Conservation (phyloP, 2,113 vertebrate species). For the Rhinoderma darwinii region DNA sequence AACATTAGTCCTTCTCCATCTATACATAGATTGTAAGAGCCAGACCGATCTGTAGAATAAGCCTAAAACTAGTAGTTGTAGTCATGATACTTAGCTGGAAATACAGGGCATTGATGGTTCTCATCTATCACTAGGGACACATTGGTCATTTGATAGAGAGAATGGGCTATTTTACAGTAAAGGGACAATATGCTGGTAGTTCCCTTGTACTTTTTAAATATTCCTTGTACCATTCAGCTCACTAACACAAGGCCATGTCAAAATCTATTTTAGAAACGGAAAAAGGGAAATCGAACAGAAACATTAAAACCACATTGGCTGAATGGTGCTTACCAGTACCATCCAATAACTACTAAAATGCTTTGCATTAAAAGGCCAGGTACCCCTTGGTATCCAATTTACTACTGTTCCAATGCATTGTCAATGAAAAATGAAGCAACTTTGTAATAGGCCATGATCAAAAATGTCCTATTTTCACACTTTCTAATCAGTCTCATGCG, state of each 20-base stretch:
- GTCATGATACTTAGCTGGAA: conserved; percentile 6
- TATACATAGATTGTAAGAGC: too few species aligned
- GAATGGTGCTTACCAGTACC: not conserved
- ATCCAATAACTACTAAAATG: too few species aligned
- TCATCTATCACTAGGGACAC: not conserved
- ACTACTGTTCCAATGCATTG: too few species aligned
- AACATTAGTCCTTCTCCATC: not conserved
- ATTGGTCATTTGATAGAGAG: not conserved
- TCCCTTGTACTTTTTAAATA: conserved; percentile 11
- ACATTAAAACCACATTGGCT: not conserved
- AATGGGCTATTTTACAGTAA: conserved; percentile 2
- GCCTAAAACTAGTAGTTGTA: conserved; percentile 5
- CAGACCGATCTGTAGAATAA: not conserved
- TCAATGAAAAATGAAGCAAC: too few species aligned
- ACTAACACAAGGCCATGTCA: not conserved
- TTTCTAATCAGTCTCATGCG: too few species aligned
- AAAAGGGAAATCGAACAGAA: not conserved
- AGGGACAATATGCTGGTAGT: not conserved
- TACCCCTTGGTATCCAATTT: too few species aligned
- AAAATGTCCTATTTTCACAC: too few species aligned
- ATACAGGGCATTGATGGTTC: not conserved
- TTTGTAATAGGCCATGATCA: too few species aligned
- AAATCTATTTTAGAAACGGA: not conserved
- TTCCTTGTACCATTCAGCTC: conserved; percentile 17
- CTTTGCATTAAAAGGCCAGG: too few species aligned